Evolutionary conservation across 2,888 invertebrate genomes (phyloP), one percentile per base, ranked within the genome.

Genomic region (Caenorhabditis becei): DNA sequence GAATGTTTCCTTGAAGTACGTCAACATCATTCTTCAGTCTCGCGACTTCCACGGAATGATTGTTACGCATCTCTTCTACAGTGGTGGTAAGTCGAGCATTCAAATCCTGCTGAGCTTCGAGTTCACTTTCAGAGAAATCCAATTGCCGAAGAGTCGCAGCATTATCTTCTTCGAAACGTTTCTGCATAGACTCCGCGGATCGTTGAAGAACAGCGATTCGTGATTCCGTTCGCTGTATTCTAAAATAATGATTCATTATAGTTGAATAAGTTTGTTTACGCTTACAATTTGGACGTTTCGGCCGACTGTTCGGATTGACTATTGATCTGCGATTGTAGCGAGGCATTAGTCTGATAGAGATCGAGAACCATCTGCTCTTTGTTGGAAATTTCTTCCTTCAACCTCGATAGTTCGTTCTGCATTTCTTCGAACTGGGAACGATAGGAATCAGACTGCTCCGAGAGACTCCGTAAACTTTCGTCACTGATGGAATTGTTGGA

Each of bases 151-250:
- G 16, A 41, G 16, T 41, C 16, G 41, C 10, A 14, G 41, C 8
- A 16, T 16, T 16, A 2, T 41, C 41, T 16, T 41, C 41, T 3
- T 41, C 41, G 41, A 10, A 24, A 18, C 41, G 54, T 18, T 37
- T 53, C 8, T 53, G 20, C 0, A n/a, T 24, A 4, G 14, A 37
- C 35, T 66, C 66, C 5, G 28, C 41, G 1, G 54, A 41, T 37
- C 44, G 35, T 20, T 35, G 37, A 18, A 58, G 37, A 10, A 35
- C 58, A 5, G 23, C n/a, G n/a, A 56, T 56, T 7, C 56, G 56
- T 16, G 10, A 3, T 23, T 56, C 56, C 56, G 16, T 14, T 14
- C 10, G 26, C 11, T 11, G 32, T 10, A 56, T 32, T 26, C 28
- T 35, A 32, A 16, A n/a, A n/a, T 4, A 32, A 32, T 10, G 3